Evolutionary conservation across 1,140 invertebrate genomes (phyloP), one percentile per base, ranked within the genome.

Genomic region (Aphis gossypii): DNA sequence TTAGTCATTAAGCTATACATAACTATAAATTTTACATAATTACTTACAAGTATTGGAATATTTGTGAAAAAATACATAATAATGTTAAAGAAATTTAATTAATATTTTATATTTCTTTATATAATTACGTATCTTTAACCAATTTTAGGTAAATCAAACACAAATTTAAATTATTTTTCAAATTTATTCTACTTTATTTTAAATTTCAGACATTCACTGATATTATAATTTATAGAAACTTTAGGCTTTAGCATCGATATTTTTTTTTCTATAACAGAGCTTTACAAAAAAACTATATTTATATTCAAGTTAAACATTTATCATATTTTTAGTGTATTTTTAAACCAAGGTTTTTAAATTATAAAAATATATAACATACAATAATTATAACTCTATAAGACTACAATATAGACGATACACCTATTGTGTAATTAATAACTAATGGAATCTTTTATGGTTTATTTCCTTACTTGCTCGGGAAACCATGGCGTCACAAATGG

Each of bases 401-500:
- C 23, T 51, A 51, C 25, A 90, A 38, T 82, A 38, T 83, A 41
- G 21, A 41, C 7, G 21, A 44, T 25, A 41, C 8, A 68, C 30
- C 11, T 11, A 11, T 46, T 11, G n/a, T 76, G n/a, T 35, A 76
- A n/a, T 0, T 84, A 44, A 84, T 9, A 84, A 84, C 5, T 25
- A 30, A 14, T 8, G 20, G 2, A 84, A 41, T 76, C 20, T 0
- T 46, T 21, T 41, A 83, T 41, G 9, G 23, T 30, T 46, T 41
- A 90, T 68, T 56, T 93, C 30, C 95, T 96, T 96, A 98, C 97
- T 96, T 98, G 98, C 95, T 98, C 98, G 0, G 98, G 98, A 95
- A 98, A 98, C 97, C 97, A 98, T 21, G 98, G 98, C 51, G 98
- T 99, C 68, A 99, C 96, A 95, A 99, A 99, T 44, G 99, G 99